Percentiles rank a stretch among this genome's conserved stretches.
These are phyloP conservation scores for Hypolimnas misippus DNA, from an alignment of 2,888 invertebrate species.

Conservation along the genomic window DNA sequence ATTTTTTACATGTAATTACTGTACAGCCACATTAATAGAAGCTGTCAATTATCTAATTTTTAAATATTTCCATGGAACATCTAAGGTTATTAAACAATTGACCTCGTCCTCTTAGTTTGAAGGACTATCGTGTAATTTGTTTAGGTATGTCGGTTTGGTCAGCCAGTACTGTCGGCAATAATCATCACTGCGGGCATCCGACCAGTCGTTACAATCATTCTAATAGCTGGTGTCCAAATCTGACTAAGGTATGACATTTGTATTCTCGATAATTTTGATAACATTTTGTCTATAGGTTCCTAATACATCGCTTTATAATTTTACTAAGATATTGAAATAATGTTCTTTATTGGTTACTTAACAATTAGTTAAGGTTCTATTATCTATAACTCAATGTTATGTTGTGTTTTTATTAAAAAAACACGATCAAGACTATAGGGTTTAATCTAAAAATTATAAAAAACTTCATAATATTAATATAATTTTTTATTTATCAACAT, in stretches of 20 bases:
- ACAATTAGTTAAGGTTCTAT: neutral
- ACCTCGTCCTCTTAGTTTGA: constrained; percentile 71
- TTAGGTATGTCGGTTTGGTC: constrained; percentile 90
- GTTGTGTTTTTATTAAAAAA: neutral
- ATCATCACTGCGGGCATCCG: constrained; percentile 73
- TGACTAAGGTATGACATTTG: constrained; percentile 72
- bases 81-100: constrained; percentile 49
- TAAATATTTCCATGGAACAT: constrained; percentile 37
- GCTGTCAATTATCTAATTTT: neutral
- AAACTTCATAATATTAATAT: too few relatives aligned
- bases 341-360: constrained; percentile 3
- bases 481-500: neutral
- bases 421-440: too few relatives aligned
- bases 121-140: constrained; percentile 73
- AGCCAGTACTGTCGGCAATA: constrained; percentile 85
- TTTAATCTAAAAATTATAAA: too few relatives aligned
- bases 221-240: constrained; percentile 79
- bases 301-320: constrained; percentile 12
- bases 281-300: neutral
- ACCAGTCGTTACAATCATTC: constrained; percentile 72
- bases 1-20: constrained; percentile 5
- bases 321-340: neutral
- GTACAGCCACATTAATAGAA: neutral
- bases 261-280: neutral
- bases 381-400: neutral